Conservation (phyloP, 2,113 vertebrate species). For the Caretta caretta region DNA sequence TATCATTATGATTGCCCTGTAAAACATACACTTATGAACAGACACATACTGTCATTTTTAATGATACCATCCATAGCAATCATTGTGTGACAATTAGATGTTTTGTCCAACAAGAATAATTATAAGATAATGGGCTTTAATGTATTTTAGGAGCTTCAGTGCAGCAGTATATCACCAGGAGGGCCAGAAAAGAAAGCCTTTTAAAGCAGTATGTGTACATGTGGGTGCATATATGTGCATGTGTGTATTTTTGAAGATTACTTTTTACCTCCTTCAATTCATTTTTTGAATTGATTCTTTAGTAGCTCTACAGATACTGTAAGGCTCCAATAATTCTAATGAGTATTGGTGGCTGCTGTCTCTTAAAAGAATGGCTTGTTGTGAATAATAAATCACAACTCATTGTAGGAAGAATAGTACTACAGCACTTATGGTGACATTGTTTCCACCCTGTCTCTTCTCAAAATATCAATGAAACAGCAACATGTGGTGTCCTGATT, state of each 20-base stretch:
- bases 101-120: constrained; percentile 41
- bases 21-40: constrained; percentile 25
- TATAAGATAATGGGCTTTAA: constrained; percentile 32
- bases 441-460: constrained; percentile 27
- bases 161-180: background rate
- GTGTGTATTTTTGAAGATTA: constrained; percentile 17
- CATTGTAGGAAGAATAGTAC: background rate
- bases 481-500: background rate
- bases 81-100: background rate
- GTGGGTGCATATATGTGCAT: background rate
- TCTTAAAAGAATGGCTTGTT: constrained; percentile 30
- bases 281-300: constrained; percentile 32
- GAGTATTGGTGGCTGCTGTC: constrained; percentile 42
- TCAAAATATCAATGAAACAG: constrained; percentile 16
- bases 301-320: background rate
- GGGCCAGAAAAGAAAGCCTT: background rate
- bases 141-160: constrained; percentile 32
- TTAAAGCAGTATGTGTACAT: background rate
- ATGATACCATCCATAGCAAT: background rate
- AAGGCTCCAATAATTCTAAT: constrained; percentile 44
- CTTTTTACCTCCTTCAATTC: background rate
- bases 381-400: constrained; percentile 39
- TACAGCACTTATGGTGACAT: background rate
- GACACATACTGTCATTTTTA: background rate
- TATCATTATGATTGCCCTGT: constrained; percentile 28